These are phyloP conservation scores for Cyprinodon diabolis DNA, from an alignment of 2,797 vertebrate genomes.

Conservation along the genomic window DNA sequence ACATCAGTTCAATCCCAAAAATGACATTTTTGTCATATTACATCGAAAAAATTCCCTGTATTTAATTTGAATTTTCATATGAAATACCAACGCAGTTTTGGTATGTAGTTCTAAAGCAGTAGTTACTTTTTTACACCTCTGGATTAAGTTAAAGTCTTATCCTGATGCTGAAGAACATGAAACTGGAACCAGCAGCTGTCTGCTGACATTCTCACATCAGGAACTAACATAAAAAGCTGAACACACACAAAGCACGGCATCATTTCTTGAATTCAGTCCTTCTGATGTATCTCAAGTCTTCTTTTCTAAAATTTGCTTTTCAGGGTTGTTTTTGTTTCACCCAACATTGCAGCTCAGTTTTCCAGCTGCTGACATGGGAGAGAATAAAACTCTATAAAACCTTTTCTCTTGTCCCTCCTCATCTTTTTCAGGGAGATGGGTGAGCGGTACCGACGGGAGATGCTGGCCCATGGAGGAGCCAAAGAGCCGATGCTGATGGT, in stretches of 20 bases:
- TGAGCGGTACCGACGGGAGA: constrained; percentile 93
- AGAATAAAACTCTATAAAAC: constrained; percentile 69
- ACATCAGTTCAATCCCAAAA: no score
- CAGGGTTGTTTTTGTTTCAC: constrained; percentile 2
- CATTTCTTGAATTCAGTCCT: constrained; percentile 6
- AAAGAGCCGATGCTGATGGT: constrained; percentile 96
- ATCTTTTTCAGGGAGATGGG: constrained; percentile 87
- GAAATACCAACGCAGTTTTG: no score
- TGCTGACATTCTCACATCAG: constrained; percentile 36
- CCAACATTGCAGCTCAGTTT: constrained; percentile 33
- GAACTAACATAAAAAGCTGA: constrained; percentile 29
- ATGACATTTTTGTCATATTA: no score
- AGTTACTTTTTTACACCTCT: neutral
- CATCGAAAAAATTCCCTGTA: no score
- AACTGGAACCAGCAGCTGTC: constrained; percentile 36
- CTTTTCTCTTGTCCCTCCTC: constrained; percentile 42
- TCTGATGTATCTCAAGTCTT: constrained; percentile 21
- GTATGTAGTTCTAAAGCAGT: no score
- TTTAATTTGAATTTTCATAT: no score
- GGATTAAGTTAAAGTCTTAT: constrained; percentile 32
- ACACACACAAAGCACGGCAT: constrained; percentile 18
- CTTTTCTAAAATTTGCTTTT: constrained; percentile 1
- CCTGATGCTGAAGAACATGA: constrained; percentile 45
- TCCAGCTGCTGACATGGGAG: constrained; percentile 25
- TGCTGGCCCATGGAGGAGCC: constrained; percentile 94